Evolutionary conservation across 1,140 invertebrate genomes (phyloP).

Genomic region (Drosophila erecta): DNA sequence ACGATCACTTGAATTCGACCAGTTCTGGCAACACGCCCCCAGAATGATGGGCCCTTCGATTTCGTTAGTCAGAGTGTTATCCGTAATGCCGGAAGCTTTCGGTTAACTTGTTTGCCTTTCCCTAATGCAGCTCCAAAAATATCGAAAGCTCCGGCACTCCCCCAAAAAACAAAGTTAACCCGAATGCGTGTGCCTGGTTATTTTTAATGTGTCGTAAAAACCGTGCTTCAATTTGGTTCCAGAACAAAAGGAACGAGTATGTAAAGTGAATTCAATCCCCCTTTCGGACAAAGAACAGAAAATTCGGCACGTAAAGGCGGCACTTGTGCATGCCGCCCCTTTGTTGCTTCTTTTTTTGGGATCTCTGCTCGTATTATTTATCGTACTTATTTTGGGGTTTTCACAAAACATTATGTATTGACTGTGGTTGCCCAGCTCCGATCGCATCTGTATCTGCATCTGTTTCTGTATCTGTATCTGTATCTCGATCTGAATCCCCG

Average conservation of each 20-base stretch:
- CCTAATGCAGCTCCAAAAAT: conserved; percentile 17
- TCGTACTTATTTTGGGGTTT: conserved; percentile 57
- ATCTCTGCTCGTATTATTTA: conserved; percentile 33
- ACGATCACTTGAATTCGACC: conserved; percentile 1
- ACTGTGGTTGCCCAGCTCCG: conserved; percentile 53
- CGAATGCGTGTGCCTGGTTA: conserved; percentile 11
- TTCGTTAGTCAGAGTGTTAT: conserved; percentile 39
- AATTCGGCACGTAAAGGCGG: conserved; percentile 52
- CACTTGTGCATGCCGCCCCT: conserved; percentile 56
- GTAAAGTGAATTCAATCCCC: conserved; percentile 37
- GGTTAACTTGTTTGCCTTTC: conserved; percentile 49
- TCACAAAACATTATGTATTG: conserved; percentile 63
- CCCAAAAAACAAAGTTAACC: conserved; percentile 7
- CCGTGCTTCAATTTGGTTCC: conserved; percentile 43
- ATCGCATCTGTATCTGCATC: conserved; percentile 16
- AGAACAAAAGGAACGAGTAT: conserved; percentile 33
- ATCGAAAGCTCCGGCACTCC: conserved; percentile 37
- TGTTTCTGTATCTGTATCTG: background rate
- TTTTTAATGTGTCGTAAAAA: conserved; percentile 54
- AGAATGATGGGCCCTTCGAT: conserved; percentile 12
- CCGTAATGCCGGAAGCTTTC: conserved; percentile 54
- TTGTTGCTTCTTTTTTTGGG: conserved; percentile 26
- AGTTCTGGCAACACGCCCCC: conserved; percentile 19
- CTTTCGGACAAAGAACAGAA: conserved; percentile 44
- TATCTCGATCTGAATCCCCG: conserved; percentile 13